Base-by-base conservation (phyloP, 1,140 invertebrate genomes). In the Cydia strobilella region DNA sequence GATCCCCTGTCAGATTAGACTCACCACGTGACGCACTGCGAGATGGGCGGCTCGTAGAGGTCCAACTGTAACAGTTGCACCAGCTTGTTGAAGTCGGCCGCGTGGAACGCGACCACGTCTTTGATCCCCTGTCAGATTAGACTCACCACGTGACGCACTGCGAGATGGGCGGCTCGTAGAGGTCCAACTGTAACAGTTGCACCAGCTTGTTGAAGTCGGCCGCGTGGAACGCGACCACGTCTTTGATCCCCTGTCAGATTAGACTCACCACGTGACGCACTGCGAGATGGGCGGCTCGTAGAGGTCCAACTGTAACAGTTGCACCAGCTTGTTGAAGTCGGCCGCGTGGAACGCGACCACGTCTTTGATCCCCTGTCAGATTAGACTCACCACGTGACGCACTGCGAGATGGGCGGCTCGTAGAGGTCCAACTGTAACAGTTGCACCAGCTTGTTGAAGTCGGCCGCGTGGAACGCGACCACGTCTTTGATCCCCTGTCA, bases 211-310 rank as follows among this genome's bases (percentile, higher is more conserved):
- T 94, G 89, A 99, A 99, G 94, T 99, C 97, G 0, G 94, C 96
- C 35, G 39, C 39, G 39, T 42, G 39, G 39, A 42, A 42, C 2
- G 98, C 98, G 27, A 99, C 96, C 51, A 99, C 99, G 94, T 99
- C 99, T 92, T 99, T 99, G 0, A n/a, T n/a, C n/a, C n/a, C n/a
- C n/a, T n/a, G n/a, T n/a, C n/a, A n/a, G n/a, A n/a, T n/a, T n/a
- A n/a, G n/a, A n/a, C n/a, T 84, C 5, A 93, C 94, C 94, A 95
- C 7, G 94, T 94, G 75, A 95, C 94, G 75, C 94, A 95, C 94
- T 99, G 99, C 12, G 98, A 99, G 80, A 98, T 99, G 13, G 99
- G 99, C 48, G 99, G 99, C 90, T 99, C 99, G 91, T 99, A 98
- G 12, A 99, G 94, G 94, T 99, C 99, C 15, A 99, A 90, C 85